These are phyloP conservation scores for Neelides folsomi DNA, from an alignment of 2,888 invertebrate genomes.

Conservation along the genomic window DNA sequence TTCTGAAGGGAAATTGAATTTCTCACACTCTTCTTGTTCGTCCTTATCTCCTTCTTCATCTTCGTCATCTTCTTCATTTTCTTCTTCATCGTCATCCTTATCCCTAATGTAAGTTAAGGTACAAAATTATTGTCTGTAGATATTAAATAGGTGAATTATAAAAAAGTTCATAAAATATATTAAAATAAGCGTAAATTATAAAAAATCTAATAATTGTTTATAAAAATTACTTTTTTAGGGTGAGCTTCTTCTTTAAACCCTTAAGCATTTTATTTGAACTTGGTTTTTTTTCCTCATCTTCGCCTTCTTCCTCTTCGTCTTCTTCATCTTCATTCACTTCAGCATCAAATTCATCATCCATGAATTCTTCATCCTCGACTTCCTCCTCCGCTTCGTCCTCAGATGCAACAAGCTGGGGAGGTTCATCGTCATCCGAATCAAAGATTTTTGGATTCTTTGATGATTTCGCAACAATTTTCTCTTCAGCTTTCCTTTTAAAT, in stretches of 20 bases:
- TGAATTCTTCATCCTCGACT: slow-evolving; percentile 13
- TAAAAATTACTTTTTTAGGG: slow-evolving; percentile 50
- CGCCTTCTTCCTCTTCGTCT: slow-evolving; percentile 34
- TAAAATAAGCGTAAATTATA: no score
- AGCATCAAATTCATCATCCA: slow-evolving; percentile 20
- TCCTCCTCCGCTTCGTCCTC: slow-evolving; percentile 10
- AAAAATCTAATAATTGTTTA: slow-evolving; percentile 28
- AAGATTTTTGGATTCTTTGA: slow-evolving; percentile 54
- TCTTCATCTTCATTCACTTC: slow-evolving; percentile 21
- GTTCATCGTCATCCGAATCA: slow-evolving; percentile 41
- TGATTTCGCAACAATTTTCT: slow-evolving; percentile 40
- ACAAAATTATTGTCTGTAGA: no score
- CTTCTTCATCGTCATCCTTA: slow-evolving; percentile 34
- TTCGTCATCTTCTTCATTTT: slow-evolving; percentile 25
- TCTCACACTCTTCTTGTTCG: slow-evolving; percentile 36
- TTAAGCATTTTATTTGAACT: slow-evolving; percentile 43
- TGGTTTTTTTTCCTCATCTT: slow-evolving; percentile 27
- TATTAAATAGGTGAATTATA: no score
- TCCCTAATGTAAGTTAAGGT: no score
- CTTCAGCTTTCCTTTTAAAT: background rate
- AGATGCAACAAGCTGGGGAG: slow-evolving; percentile 43
- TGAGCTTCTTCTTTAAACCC: slow-evolving; percentile 60
- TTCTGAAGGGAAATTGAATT: slow-evolving; percentile 42
- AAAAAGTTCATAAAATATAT: no score
- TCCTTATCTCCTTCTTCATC: slow-evolving; percentile 18